Evolutionary conservation across 2,888 invertebrate genomes (phyloP).

Genomic region (Drosophila pegasa): DNA sequence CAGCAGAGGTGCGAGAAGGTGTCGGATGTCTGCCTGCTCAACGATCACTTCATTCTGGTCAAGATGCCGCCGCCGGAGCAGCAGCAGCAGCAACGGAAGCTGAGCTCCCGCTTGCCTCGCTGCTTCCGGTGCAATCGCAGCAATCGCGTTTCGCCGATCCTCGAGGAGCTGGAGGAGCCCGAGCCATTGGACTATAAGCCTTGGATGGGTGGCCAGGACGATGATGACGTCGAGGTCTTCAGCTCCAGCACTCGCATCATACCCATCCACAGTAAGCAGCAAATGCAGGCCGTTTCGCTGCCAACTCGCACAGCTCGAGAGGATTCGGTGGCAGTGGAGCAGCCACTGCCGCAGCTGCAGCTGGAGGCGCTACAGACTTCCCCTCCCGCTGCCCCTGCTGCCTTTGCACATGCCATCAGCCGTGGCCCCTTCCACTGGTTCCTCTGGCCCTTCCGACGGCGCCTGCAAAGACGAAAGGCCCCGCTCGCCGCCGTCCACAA

Average conservation of each 20-base stretch:
- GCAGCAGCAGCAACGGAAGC: conserved; percentile 4
- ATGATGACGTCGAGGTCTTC: conserved; percentile 61
- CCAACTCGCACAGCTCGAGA: conserved; percentile 1
- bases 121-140: conserved; percentile 67
- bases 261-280: conserved; percentile 15
- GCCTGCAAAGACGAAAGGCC: conserved; percentile 35
- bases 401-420: conserved; percentile 14
- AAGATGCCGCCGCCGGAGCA: conserved; percentile 69
- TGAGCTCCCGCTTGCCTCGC: conserved; percentile 49
- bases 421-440: conserved; percentile 71
- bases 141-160: conserved; percentile 67
- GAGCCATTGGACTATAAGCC: conserved; percentile 8
- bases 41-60: conserved; percentile 83
- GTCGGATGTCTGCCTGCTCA: conserved; percentile 80
- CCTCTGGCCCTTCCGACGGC: conserved; percentile 71
- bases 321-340: conserved; percentile 44
- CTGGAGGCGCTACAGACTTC: conserved; percentile 46
- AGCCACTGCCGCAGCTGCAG: conserved; percentile 45
- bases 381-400: background rate
- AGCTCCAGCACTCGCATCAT: conserved; percentile 55
- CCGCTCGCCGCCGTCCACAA: conserved; percentile 80
- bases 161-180: conserved; percentile 54
- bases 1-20: conserved; percentile 66
- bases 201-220: conserved; percentile 33
- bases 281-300: conserved; percentile 13